A percentile compares a stretch with the other conserved stretches of the same genome.
These are phyloP conservation scores for Stenodema calcarata DNA, from an alignment of 2,888 invertebrate genomes.

Conservation along the genomic window DNA sequence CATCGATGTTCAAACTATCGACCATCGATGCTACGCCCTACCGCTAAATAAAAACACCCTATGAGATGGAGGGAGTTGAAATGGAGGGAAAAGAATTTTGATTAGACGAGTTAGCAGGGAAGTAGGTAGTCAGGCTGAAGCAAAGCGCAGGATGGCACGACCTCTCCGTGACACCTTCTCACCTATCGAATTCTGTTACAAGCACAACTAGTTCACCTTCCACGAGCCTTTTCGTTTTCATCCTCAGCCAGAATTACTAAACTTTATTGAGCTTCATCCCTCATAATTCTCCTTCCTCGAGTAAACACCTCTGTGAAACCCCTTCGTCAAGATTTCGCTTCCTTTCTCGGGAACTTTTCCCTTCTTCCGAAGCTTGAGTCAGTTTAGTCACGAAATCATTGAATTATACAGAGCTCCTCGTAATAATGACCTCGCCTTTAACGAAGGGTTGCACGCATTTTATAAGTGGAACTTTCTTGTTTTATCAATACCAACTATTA, in stretches of 20 bases:
- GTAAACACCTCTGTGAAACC: background rate
- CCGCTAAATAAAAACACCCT: background rate
- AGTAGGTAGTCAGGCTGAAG: background rate
- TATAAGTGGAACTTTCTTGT: background rate
- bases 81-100: background rate
- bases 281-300: background rate
- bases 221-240: background rate
- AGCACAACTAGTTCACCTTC: conserved; percentile 1
- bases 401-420: background rate
- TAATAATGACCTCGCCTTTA: background rate
- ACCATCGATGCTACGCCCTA: too few relatives aligned
- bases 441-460: background rate
- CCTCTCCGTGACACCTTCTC: conserved; percentile 14
- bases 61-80: background rate
- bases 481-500: background rate
- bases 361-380: background rate
- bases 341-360: background rate
- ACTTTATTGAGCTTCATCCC: background rate
- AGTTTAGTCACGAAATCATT: conserved; percentile 4
- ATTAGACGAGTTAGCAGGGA: background rate
- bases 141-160: conserved; percentile 15
- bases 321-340: background rate
- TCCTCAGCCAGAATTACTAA: background rate
- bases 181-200: conserved; percentile 21
- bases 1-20: too few relatives aligned